Evolutionary conservation across 2,888 invertebrate species (phyloP).

Genomic region (Anodontia alba): DNA sequence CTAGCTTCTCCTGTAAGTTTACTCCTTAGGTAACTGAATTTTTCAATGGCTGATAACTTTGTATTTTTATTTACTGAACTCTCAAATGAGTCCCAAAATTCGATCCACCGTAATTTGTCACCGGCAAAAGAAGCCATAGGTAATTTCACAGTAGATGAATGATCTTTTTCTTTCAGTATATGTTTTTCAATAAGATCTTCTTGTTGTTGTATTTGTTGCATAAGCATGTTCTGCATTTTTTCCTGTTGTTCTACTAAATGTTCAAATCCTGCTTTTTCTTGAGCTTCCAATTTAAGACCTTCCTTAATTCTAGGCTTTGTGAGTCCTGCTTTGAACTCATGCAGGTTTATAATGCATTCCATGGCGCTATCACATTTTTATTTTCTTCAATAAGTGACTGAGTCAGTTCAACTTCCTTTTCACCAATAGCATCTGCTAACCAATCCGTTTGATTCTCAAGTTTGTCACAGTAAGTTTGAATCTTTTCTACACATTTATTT

Average conservation of each 20-base stretch:
- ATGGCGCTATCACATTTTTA: not conserved
- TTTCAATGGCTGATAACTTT: not conserved
- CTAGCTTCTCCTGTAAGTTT: not conserved
- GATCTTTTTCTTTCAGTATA: not conserved
- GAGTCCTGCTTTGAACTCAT: not conserved
- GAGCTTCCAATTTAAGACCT: not conserved
- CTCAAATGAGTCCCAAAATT: conserved; percentile 4
- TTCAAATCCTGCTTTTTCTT: not conserved
- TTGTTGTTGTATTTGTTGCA: not conserved
- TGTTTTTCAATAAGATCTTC: not conserved
- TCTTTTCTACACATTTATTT: not conserved
- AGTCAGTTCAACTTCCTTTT: not conserved
- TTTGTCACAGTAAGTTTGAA: not conserved
- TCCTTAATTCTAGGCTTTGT: not conserved
- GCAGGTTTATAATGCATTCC: not conserved
- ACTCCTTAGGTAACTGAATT: not conserved
- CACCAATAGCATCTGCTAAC: not conserved
- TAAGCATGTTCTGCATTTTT: not conserved
- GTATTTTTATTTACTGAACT: not conserved
- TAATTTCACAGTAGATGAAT: not conserved
- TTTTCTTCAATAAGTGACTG: not conserved
- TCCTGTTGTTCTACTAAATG: not conserved
- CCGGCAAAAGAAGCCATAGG: not conserved
- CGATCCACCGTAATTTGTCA: not conserved
- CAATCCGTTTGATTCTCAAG: not conserved